Conservation (phyloP, 2,113 vertebrate genomes). For the Pygoscelis adeliae region DNA sequence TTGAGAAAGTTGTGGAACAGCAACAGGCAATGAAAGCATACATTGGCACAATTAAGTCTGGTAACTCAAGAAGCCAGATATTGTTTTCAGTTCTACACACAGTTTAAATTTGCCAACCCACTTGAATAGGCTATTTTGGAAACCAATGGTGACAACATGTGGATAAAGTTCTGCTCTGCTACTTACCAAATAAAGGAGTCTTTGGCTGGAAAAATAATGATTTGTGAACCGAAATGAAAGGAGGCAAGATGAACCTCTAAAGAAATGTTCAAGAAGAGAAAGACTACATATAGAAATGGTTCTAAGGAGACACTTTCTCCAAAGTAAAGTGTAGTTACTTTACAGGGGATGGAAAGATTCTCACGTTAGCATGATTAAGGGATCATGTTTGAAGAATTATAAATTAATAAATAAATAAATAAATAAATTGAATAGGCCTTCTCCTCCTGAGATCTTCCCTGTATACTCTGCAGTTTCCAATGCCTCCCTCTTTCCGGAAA, state of each 20-base stretch:
- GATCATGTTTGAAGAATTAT: neutral
- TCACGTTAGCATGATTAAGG: neutral
- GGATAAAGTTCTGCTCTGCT: constrained; percentile 55
- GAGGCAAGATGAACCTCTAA: neutral
- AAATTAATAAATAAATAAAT: neutral
- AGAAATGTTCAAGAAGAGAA: constrained; percentile 10
- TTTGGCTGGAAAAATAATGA: constrained; percentile 28
- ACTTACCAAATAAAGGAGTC: constrained; percentile 43
- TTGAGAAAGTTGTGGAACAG: constrained; percentile 59
- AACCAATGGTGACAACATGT: constrained; percentile 50
- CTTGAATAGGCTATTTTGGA: constrained; percentile 59
- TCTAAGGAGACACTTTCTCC: neutral
- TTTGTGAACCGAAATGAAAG: constrained; percentile 24
- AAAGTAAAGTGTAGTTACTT: neutral
- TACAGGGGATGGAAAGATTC: neutral
- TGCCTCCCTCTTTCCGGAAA: neutral
- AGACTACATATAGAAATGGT: neutral
- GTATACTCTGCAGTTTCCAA: neutral
- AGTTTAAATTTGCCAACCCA: constrained; percentile 39
- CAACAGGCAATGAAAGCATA: constrained; percentile 61
- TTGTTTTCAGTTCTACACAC: constrained; percentile 52
- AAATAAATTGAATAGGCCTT: neutral
- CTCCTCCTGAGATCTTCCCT: neutral
- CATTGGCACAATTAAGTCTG: constrained; percentile 56
- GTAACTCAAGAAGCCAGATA: constrained; percentile 65